Percentiles rank a stretch among this genome's conserved stretches.
Conservation (phyloP, 2,797 vertebrate genomes). For the Acanthiza pusilla region DNA sequence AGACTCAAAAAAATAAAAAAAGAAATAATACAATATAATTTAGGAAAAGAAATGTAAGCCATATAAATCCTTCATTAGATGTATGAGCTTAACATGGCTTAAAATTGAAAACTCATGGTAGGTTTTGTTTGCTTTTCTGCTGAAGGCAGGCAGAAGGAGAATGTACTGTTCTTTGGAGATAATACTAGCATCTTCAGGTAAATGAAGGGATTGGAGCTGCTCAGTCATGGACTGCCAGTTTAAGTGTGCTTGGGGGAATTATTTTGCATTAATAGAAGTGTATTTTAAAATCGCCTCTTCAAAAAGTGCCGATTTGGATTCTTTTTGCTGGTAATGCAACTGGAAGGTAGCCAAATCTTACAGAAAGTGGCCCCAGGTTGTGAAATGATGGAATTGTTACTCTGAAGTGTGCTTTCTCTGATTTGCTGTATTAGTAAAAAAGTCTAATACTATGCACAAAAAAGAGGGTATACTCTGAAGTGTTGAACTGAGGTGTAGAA, state of each 20-base stretch:
- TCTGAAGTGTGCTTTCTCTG: background rate
- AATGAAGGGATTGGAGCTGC: background rate
- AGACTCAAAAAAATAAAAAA: background rate
- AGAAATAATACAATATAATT: background rate
- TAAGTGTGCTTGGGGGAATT: background rate
- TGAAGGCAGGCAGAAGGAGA: background rate
- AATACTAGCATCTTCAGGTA: background rate
- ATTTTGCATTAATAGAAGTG: slow-evolving; percentile 30
- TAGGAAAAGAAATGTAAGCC: background rate
- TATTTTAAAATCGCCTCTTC: slow-evolving; percentile 35
- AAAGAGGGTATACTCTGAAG: background rate
- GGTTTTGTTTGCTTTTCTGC: slow-evolving; percentile 18
- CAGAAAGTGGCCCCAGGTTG: background rate
- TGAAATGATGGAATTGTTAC: background rate
- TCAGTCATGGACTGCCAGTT: background rate
- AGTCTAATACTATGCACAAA: background rate
- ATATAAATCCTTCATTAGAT: background rate
- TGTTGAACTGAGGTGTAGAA: background rate
- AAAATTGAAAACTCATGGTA: slow-evolving; percentile 2
- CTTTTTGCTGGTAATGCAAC: background rate
- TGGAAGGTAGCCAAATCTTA: background rate
- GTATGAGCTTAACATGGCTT: background rate
- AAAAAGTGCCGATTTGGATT: background rate
- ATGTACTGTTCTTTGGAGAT: background rate
- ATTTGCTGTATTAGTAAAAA: background rate